These are phyloP conservation scores for Stegodyphus dumicola DNA, from an alignment of 1,140 invertebrate species.

Conservation along the genomic window DNA sequence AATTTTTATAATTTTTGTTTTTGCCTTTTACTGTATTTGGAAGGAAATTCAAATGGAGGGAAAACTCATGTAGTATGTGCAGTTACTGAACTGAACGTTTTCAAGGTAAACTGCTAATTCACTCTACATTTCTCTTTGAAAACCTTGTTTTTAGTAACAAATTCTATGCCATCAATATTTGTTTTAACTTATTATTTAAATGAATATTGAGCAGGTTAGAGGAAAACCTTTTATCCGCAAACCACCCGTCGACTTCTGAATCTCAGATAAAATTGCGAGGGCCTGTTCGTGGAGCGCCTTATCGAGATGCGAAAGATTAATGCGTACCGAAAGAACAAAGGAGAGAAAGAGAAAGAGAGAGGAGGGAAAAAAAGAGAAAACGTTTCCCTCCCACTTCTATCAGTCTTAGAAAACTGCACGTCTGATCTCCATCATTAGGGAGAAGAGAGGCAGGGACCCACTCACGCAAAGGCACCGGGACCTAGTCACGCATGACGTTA, in stretches of 20 bases:
- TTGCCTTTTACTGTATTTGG: too few relatives aligned
- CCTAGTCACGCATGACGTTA: constrained; percentile 42
- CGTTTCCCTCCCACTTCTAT: constrained; percentile 11
- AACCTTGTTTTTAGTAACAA: too few relatives aligned
- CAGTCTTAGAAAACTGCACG: constrained; percentile 10
- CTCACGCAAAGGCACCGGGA: constrained; percentile 19
- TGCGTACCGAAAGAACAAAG: neutral
- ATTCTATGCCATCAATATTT: too few relatives aligned
- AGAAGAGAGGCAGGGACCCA: constrained; percentile 7
- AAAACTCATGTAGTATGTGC: too few relatives aligned
- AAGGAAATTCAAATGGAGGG: too few relatives aligned
- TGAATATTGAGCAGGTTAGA: neutral
- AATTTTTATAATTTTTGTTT: too few relatives aligned
- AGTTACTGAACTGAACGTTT: too few relatives aligned
- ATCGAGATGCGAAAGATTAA: constrained; percentile 38
- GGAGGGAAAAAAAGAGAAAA: neutral
- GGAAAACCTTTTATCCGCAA: neutral
- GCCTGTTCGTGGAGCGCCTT: neutral
- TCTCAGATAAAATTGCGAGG: neutral
- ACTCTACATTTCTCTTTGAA: too few relatives aligned
- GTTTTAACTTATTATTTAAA: too few relatives aligned
- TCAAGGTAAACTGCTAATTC: too few relatives aligned
- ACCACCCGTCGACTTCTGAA: neutral
- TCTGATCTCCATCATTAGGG: constrained; percentile 17
- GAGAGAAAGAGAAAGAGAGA: constrained; percentile 2